Evolutionary conservation across 2,888 invertebrate genomes (phyloP).

Genomic region (Ephialtes manifestator): DNA sequence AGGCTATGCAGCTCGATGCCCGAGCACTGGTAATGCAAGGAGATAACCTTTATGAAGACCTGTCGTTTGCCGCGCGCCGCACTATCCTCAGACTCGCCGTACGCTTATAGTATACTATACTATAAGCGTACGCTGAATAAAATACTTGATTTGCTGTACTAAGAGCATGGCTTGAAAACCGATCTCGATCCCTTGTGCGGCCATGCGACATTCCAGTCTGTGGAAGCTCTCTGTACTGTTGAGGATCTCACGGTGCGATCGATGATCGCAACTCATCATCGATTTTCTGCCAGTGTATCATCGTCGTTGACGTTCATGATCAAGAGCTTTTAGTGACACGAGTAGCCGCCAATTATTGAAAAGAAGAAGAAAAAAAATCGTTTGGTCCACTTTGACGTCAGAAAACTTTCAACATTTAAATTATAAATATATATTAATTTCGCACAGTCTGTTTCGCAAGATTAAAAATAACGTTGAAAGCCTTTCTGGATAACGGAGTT

Average conservation of each 20-base stretch:
- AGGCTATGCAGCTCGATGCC: slow-evolving; percentile 64
- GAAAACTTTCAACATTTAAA: not conserved
- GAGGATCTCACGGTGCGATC: slow-evolving; percentile 27
- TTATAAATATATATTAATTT: slow-evolving; percentile 10
- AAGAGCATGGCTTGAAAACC: slow-evolving; percentile 34
- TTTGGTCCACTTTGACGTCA: not conserved
- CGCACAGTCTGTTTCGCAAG: not conserved
- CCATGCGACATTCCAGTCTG: slow-evolving; percentile 55
- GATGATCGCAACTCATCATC: slow-evolving; percentile 67
- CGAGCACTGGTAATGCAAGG: slow-evolving; percentile 72
- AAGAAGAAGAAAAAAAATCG: not conserved
- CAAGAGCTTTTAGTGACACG: slow-evolving; percentile 10
- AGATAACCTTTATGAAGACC: slow-evolving; percentile 84
- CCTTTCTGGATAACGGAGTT: slow-evolving; percentile 53
- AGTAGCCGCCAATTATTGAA: too few relatives aligned
- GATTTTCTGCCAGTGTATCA: slow-evolving; percentile 69
- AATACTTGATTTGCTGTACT: slow-evolving; percentile 82
- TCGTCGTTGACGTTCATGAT: slow-evolving; percentile 72
- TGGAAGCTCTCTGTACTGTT: slow-evolving; percentile 14
- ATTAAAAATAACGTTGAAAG: slow-evolving; percentile 55
- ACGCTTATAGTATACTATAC: slow-evolving; percentile 64
- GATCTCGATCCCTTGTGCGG: slow-evolving; percentile 51
- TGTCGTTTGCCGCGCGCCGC: slow-evolving; percentile 78
- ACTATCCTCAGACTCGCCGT: slow-evolving; percentile 6
- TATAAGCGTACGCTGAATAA: slow-evolving; percentile 83